Base-by-base conservation (phyloP, 2,888 invertebrate genomes). In the Xylocampa areola region DNA sequence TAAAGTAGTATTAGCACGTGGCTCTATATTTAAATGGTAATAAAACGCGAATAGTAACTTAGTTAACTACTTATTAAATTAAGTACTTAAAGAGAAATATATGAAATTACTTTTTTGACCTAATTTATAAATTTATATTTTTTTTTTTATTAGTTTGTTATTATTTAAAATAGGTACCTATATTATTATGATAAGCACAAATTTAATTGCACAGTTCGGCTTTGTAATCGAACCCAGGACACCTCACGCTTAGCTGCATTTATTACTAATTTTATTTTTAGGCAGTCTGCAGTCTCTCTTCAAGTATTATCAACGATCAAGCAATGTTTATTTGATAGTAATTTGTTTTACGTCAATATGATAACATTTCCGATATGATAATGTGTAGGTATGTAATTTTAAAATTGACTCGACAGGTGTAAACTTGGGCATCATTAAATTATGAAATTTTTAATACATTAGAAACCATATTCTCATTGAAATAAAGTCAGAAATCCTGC, bases 351-450 rank as follows among this genome's bases (percentile, higher is more conserved):
- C 19, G 4, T 40, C 30, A 32, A 36, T 43, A 32, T 32, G 2
- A 33, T 27, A 10, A 50, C 14, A 13, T 13, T 27, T 36, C 13
- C 16, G 40, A 48, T 43, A 47, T 48, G 21, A n/a, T 21, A 48
- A 68, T 43, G 60, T 39, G 48, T 23, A 32, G 68, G 57, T 23
- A 32, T 72, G 57, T 58, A 62, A 59, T 73, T 69, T 70, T 41
- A 59, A 60, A 60, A 53, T 60, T 47, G 41, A 45, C 40, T 39
- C 30, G 57, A 70, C 72, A 73, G 73, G 74, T 73, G 62, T 53
- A 39, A 17, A 27, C 11, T 1, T 1, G 16, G 19, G 35, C 11
- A n/a, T 27, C 10, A 29, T 19, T 25, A 32, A 45, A 25, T 5
- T 16, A 33, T 0, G n/a, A 16, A 0, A 1, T 13, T 10, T 14